These are phyloP conservation scores for Actenoides hombroni DNA, from an alignment of 2,113 vertebrate species.

Conservation along the genomic window DNA sequence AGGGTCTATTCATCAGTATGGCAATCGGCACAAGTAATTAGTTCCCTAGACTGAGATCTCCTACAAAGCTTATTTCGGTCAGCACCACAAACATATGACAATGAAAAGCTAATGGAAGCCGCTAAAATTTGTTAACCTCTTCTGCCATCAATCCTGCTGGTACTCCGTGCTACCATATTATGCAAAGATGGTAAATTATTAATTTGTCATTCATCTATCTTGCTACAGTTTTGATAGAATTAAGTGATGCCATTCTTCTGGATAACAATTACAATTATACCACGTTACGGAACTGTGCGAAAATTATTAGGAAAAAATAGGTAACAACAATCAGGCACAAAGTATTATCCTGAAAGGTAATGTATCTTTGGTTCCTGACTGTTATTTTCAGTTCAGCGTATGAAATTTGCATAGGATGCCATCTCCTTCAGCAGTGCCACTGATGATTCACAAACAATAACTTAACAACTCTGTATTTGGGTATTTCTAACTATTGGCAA, in stretches of 20 bases:
- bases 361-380: neutral
- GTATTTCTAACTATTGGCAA: neutral
- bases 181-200: conserved; percentile 94
- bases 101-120: conserved; percentile 86
- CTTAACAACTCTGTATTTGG: neutral
- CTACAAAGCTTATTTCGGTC: conserved; percentile 85
- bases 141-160: conserved; percentile 81
- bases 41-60: conserved; percentile 82
- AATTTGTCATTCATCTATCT: conserved; percentile 86
- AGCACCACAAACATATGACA: conserved; percentile 81
- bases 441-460: neutral
- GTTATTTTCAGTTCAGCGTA: neutral
- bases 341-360: conserved; percentile 5
- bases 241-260: conserved; percentile 83
- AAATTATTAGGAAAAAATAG: conserved; percentile 68
- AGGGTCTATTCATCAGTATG: conserved; percentile 90
- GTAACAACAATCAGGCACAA: conserved; percentile 11
- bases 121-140: conserved; percentile 85
- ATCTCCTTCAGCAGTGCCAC: neutral
- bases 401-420: neutral
- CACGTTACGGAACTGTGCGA: conserved; percentile 46
- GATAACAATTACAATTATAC: conserved; percentile 90
- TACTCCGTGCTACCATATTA: conserved; percentile 76
- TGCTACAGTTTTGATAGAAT: conserved; percentile 79
- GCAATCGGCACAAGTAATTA: conserved; percentile 91